Percentiles rank a stretch among this genome's conserved stretches.
Evolutionary conservation across 2,888 invertebrate genomes (phyloP).

Genomic region (Patella pellucida): DNA sequence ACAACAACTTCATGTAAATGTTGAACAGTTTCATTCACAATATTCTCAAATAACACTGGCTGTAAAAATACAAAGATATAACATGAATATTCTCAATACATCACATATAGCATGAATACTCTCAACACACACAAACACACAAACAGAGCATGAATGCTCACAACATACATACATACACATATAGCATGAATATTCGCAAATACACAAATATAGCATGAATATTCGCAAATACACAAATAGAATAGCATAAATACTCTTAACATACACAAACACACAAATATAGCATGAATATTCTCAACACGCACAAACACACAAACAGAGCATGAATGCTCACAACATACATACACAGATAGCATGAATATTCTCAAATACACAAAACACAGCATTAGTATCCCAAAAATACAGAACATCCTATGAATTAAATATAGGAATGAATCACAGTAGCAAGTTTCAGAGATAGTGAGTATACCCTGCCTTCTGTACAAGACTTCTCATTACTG

Average conservation of each 20-base stretch:
- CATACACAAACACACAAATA: no score
- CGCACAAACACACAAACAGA: background rate
- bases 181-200: background rate
- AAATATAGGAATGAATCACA: no score
- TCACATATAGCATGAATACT: no score
- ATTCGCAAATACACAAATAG: background rate
- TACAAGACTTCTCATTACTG: no score
- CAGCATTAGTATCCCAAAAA: no score
- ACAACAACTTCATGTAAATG: conserved; percentile 72
- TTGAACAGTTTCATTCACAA: conserved; percentile 81
- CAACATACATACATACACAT: background rate
- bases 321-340: background rate
- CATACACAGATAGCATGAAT: background rate
- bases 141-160: background rate
- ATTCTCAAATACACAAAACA: no score
- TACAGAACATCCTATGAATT: no score
- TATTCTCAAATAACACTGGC: conserved; percentile 81
- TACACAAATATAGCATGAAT: background rate
- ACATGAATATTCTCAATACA: background rate
- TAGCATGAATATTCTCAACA: background rate
- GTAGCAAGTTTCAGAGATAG: no score
- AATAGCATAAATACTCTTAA: no score
- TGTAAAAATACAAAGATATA: conserved; percentile 62
- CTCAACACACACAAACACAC: no score
- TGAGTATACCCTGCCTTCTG: no score